Evolutionary conservation across 2,797 vertebrate species (phyloP).

Genomic region (Gymnothorax reevesii): DNA sequence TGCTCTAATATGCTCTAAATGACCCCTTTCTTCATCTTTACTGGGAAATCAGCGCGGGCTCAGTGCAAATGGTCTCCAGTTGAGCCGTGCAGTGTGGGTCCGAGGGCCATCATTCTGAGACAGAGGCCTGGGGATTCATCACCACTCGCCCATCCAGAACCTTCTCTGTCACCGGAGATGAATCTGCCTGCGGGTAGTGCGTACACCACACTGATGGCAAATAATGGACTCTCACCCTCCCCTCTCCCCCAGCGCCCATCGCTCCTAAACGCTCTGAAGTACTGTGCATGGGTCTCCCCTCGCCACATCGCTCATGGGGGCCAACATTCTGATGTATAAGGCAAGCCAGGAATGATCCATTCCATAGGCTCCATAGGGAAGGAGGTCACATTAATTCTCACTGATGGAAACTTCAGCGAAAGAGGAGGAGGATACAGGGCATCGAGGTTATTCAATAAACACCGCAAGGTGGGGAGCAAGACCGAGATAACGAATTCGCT

Average conservation of each 20-base stretch:
- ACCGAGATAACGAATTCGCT: background rate
- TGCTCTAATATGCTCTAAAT: background rate
- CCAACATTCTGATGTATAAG: conserved; percentile 40
- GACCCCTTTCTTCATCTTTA: background rate
- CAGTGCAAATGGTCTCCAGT: background rate
- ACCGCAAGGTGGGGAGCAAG: conserved; percentile 9
- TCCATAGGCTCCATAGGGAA: background rate
- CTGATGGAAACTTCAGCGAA: conserved; percentile 46
- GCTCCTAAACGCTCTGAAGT: conserved; percentile 39
- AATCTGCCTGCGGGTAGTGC: conserved; percentile 52
- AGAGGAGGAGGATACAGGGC: background rate
- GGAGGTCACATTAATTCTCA: conserved; percentile 18
- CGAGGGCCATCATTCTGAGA: background rate
- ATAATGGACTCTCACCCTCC: conserved; percentile 38
- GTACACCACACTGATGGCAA: conserved; percentile 41
- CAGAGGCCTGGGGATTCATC: conserved; percentile 42
- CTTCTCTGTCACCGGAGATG: conserved; percentile 52
- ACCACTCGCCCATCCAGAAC: conserved; percentile 57
- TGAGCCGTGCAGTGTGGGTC: background rate
- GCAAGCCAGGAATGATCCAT: conserved; percentile 16
- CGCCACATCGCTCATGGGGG: conserved; percentile 32
- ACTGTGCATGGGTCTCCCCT: conserved; percentile 41
- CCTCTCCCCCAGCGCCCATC: background rate
- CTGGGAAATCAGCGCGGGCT: background rate
- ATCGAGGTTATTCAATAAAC: conserved; percentile 30